These are phyloP conservation scores for Virgularia gustaviana DNA, from an alignment of 92 coral and sea anemone species.

Conservation along the genomic window DNA sequence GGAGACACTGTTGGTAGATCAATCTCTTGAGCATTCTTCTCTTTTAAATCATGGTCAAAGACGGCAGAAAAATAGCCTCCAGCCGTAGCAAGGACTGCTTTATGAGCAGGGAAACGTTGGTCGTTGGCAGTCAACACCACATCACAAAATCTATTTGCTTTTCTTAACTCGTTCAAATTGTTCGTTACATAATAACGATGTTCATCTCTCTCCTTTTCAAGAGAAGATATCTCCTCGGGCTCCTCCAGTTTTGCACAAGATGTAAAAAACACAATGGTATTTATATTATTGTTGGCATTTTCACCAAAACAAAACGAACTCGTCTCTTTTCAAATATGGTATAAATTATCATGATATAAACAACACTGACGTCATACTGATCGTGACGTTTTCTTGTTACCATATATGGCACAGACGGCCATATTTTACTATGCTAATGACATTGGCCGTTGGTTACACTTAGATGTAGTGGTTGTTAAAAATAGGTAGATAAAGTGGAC, in stretches of 20 bases:
- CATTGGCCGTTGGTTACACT: too few species aligned
- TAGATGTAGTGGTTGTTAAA: too few species aligned
- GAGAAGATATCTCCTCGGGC: neutral
- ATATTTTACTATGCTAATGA: too few species aligned
- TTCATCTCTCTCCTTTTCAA: neutral
- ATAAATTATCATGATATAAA: too few species aligned
- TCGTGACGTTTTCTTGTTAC: too few species aligned
- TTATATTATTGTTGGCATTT: too few species aligned
- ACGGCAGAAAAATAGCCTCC: conserved; percentile 36
- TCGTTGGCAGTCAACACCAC: conserved; percentile 10
- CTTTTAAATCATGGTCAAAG: conserved; percentile 29
- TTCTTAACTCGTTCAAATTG: conserved; percentile 10
- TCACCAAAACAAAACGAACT: neutral
- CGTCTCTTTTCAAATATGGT: too few species aligned
- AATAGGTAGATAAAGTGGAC: too few species aligned
- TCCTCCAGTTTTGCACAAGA: neutral
- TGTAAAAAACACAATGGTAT: too few species aligned
- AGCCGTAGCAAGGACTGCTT: conserved; percentile 31
- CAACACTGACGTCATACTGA: too few species aligned
- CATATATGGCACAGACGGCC: too few species aligned
- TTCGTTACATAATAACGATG: conserved; percentile 2
- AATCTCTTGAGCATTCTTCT: conserved; percentile 17
- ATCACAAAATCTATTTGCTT: conserved; percentile 31
- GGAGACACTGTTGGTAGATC: conserved; percentile 25
- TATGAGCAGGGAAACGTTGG: conserved; percentile 29